Percentiles rank a stretch among this genome's conserved stretches.
phyloP scores from a whole-genome alignment of 2,797 vertebrate species.

The Eulemur rubriventer region DNA sequence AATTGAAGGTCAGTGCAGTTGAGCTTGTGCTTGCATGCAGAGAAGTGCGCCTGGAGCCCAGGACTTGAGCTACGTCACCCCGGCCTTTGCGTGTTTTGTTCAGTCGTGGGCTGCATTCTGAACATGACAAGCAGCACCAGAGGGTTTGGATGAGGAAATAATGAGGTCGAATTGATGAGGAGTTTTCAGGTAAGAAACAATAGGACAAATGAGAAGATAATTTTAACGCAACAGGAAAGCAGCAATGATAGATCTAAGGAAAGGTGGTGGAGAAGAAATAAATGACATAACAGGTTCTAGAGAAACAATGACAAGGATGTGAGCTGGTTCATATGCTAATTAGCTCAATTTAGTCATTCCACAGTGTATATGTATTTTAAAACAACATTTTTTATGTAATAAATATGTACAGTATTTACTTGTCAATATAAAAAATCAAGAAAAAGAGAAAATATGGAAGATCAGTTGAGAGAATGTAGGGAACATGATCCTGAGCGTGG shows the following conservation, averaged over 20 bases:
- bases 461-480: neutral
- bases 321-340: neutral
- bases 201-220: neutral
- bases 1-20: neutral
- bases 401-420: neutral
- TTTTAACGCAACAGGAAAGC: neutral
- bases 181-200: neutral
- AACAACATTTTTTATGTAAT: neutral
- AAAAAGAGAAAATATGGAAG: neutral
- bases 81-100: neutral
- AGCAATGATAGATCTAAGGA: neutral
- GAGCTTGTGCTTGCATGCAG: neutral
- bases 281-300: neutral
- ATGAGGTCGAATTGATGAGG: neutral
- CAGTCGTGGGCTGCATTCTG: neutral
- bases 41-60: neutral
- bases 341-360: neutral
- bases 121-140: neutral
- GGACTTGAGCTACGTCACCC: fast-evolving
- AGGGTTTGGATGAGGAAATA: neutral
- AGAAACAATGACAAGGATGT: neutral
- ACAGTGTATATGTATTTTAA: neutral
- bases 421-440: neutral
- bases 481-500: neutral
- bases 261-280: neutral